A percentile compares a stretch with the other conserved stretches of the same genome.
Evolutionary conservation across 2,113 vertebrate genomes (phyloP).

Genomic region (Cyanoliseus patagonus): DNA sequence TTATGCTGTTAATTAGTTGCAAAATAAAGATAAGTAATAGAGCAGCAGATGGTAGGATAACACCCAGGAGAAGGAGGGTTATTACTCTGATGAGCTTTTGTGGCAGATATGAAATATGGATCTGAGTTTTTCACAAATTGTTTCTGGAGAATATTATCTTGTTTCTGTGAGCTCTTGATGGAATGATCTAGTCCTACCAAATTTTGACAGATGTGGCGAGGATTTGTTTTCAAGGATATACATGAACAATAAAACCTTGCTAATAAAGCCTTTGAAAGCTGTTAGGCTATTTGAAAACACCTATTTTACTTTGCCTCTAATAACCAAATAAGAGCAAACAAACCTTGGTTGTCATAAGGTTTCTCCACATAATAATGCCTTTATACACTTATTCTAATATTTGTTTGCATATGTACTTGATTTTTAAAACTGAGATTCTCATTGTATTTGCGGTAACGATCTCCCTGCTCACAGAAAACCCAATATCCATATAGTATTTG

Average conservation of each 20-base stretch:
- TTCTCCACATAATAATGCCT: background rate
- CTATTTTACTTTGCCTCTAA: background rate
- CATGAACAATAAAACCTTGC: constrained; percentile 29
- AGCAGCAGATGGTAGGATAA: constrained; percentile 99
- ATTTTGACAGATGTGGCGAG: constrained; percentile 73
- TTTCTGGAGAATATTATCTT: constrained; percentile 91
- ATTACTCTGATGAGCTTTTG: constrained; percentile 99
- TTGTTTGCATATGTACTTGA: background rate
- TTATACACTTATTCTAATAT: background rate
- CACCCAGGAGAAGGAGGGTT: constrained; percentile 99
- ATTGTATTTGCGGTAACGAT: background rate
- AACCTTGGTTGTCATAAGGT: background rate
- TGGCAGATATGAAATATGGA: constrained; percentile 99
- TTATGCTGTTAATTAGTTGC: constrained; percentile 99
- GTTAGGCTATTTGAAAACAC: constrained; percentile 3
- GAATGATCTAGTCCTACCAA: constrained; percentile 73
- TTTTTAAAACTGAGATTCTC: background rate
- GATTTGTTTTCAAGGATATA: constrained; percentile 71
- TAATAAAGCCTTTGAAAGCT: constrained; percentile 28
- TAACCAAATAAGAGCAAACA: background rate
- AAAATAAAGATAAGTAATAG: constrained; percentile 99
- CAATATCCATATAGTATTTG: background rate
- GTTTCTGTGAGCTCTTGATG: constrained; percentile 88
- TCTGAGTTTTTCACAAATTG: constrained; percentile 92
- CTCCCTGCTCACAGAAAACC: background rate